Evolutionary conservation across 2,888 invertebrate genomes (phyloP), one percentile per base, ranked within the genome.

Genomic region (Caenorhabditis zanzibari): DNA sequence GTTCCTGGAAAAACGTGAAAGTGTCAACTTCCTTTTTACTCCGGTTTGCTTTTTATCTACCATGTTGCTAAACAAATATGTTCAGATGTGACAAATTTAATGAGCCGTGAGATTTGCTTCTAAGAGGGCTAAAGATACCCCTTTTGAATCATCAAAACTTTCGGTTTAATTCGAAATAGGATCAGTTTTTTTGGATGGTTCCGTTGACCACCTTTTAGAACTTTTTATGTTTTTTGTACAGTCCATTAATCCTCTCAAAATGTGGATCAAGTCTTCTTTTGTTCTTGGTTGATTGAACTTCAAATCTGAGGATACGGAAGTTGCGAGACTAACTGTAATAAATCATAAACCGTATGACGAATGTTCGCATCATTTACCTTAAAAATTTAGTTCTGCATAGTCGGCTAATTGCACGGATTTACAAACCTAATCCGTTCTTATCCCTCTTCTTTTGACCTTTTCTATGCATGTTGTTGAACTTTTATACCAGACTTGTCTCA

Each of bases 61-160:
- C 47, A 79, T 71, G 79, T 79, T 79, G 79, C 71, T 79, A 79
- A 79, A 64, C 79, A 79, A 79, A 79, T 56, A 71, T 38, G 63
- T 38, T 54, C 22, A 26, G 79, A 63, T 71, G 28, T 69, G 47
- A 28, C 10, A 6, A 32, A 22, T 56, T 26, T 44, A 79, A 79
- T 79, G 71, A 71, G 63, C 71, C 79, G 54, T 79, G 32, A 0
- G 2, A n/a, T 52, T n/a, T 38, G 35, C n/a, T n/a, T 19, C 12
- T 59, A 35, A 47, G 54, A 24, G 14, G 24, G 38, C 59, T 59
- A 22, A 61, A 47, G 19, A 47, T 19, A 47, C 14, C 47, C 24
- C 10, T 28, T 47, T 19, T 19, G 47, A 47, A 44, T 16, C n/a
- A 47, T 56, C 26, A 6, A 54, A n/a, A 19, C 38, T 38, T 38